These are phyloP conservation scores for Aelia acuminata DNA, from an alignment of 2,888 invertebrate species.

Conservation along the genomic window DNA sequence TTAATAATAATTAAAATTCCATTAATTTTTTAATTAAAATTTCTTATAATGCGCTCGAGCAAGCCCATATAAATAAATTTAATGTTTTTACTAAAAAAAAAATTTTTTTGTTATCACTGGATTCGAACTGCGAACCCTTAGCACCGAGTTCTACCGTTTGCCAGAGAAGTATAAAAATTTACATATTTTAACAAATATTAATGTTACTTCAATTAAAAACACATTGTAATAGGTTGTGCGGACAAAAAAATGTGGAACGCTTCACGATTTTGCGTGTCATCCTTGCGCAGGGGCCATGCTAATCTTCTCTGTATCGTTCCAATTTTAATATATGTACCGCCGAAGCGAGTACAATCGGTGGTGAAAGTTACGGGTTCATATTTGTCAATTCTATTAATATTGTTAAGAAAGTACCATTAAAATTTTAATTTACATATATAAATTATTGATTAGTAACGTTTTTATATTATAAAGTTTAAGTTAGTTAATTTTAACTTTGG, in stretches of 20 bases:
- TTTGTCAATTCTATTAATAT: neutral
- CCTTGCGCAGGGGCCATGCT: conserved; percentile 94
- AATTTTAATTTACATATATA: neutral
- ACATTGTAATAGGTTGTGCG: conserved; percentile 7
- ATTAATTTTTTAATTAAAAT: no score
- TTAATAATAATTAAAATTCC: no score
- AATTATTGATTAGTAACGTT: no score
- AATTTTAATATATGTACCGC: conserved; percentile 87
- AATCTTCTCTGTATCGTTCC: conserved; percentile 95
- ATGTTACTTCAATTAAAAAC: neutral
- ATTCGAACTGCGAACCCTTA: neutral
- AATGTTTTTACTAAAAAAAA: neutral
- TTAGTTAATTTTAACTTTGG: neutral
- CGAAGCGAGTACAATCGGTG: conserved; percentile 77
- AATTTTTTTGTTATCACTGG: neutral
- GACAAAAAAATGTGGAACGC: conserved; percentile 82
- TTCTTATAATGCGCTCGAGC: no score
- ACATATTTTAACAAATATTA: neutral
- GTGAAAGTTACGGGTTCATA: neutral
- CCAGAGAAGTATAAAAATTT: neutral
- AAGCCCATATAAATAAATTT: neutral
- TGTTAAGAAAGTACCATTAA: neutral
- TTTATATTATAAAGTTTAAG: no score
- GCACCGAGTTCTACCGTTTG: neutral
- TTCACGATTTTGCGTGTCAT: conserved; percentile 95